Percentiles rank a stretch among this genome's conserved stretches.
phyloP scores from a whole-genome alignment of 2,113 vertebrate genomes.

The Festucalex cinctus region DNA sequence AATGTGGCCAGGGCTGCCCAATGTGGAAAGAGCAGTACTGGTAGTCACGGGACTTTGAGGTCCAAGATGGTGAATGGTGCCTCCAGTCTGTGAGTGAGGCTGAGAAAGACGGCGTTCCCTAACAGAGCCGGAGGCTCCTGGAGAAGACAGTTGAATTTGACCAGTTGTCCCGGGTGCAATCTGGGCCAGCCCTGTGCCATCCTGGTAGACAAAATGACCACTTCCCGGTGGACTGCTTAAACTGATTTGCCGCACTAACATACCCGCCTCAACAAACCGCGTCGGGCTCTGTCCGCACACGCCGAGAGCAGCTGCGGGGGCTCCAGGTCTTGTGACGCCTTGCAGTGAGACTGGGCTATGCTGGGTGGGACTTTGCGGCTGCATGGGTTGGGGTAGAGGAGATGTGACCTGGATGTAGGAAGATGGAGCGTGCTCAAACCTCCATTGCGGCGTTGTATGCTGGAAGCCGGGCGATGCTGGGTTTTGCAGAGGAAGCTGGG shows the following conservation, averaged over 20 bases:
- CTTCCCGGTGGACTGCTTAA: slow-evolving; percentile 77
- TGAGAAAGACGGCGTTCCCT: slow-evolving; percentile 84
- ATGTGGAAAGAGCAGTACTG: slow-evolving; percentile 69
- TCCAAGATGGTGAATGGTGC: slow-evolving; percentile 87
- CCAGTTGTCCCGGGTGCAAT: slow-evolving; percentile 76
- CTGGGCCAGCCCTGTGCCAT: slow-evolving; percentile 82
- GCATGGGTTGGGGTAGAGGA: slow-evolving; percentile 82
- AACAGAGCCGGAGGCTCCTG: slow-evolving; percentile 69
- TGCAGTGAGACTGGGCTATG: slow-evolving; percentile 81
- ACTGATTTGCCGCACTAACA: slow-evolving; percentile 84
- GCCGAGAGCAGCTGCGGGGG: slow-evolving; percentile 72
- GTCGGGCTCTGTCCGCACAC: slow-evolving; percentile 86
- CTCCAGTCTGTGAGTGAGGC: slow-evolving; percentile 88
- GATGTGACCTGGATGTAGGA: slow-evolving; percentile 89
- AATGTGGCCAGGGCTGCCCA: slow-evolving; percentile 83
- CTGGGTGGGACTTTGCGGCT: slow-evolving; percentile 87
- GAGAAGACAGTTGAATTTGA: slow-evolving; percentile 78
- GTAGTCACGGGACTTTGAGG: slow-evolving; percentile 86
- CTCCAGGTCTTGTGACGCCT: slow-evolving; percentile 74
- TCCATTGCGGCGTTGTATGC: slow-evolving; percentile 81
- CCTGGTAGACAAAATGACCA: slow-evolving; percentile 86
- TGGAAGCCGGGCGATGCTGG: slow-evolving; percentile 85
- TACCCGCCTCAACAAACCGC: slow-evolving; percentile 80
- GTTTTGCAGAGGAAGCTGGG: slow-evolving; percentile 79
- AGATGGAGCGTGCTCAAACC: slow-evolving; percentile 82